Evolutionary conservation across 2,113 vertebrate genomes (phyloP), one percentile per base, ranked within the genome.

Genomic region (Syngnathus scovelli): DNA sequence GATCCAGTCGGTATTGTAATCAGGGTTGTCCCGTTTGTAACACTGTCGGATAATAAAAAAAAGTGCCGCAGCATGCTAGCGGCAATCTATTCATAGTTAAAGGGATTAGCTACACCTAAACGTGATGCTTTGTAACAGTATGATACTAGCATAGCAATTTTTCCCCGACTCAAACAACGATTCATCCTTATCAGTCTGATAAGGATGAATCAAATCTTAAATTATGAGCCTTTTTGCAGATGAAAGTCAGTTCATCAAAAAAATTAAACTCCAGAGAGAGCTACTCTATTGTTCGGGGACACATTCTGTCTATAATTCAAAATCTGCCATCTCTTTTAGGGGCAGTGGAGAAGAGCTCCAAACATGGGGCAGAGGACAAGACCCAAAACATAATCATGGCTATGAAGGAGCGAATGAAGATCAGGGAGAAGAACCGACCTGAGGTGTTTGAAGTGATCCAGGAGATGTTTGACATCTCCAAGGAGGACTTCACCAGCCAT

Each of bases 361-460:
- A 97, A 77, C 97, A 99, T 4, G 97, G 97, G 1, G 96, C 97
- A 0, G 96, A 99, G 78, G 97, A 98, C 86, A 98, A 98, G 86
- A 96, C 97, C 39, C 96, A 96, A 81, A 98, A 94, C 74, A 98
- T 99, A 75, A 99, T 99, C 76, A 95, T 92, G 83, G 96, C 96
- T 38, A 99, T 99, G 96, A 99, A 96, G 75, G 97, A 99, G 76
- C 93, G 94, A 67, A 99, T 99, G 97, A 99, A 97, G 83, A 95
- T 98, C 77, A 86, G 96, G 33, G 96, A 99, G 84, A 96, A 93
- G 88, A 99, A 99, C 75, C 87, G 93, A 0, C 97, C 96, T 0
- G 97, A 99, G 37, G 95, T 99, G 62, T 98, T 99, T 68, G 93
- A 98, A 80, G 86, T 98, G 61, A 98, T 99, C 79, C 95, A 94